A percentile compares a stretch with the other conserved stretches of the same genome.
phyloP scores from a whole-genome alignment of 2,113 vertebrate genomes.

The Cololabis saira region DNA sequence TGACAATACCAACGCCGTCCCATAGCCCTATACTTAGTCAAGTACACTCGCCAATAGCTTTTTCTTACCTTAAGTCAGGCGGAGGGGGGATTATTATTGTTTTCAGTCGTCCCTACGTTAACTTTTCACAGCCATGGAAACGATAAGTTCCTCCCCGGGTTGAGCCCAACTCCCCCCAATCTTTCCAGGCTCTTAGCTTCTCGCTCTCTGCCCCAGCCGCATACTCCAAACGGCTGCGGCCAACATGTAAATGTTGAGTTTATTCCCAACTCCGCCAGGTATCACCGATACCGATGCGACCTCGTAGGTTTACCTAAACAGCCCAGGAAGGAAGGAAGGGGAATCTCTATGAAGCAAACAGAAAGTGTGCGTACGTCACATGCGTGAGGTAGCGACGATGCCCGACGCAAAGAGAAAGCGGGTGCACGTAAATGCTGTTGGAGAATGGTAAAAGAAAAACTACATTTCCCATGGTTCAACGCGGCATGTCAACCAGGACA shows the following conservation, averaged over 20 bases:
- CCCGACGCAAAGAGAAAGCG: background rate
- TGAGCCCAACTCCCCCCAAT: constrained; percentile 35
- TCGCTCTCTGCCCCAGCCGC: constrained; percentile 9
- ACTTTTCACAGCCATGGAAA: constrained; percentile 77
- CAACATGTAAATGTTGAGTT: constrained; percentile 17
- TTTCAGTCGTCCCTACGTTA: constrained; percentile 57
- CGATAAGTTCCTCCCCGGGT: constrained; percentile 61
- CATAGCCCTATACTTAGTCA: background rate
- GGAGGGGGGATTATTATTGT: constrained; percentile 43
- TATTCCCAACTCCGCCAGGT: constrained; percentile 48
- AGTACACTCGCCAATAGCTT: background rate
- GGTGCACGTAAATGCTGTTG: constrained; percentile 46
- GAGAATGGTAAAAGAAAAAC: constrained; percentile 68
- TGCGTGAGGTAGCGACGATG: background rate
- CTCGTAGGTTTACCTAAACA: constrained; percentile 74
- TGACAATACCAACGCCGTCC: constrained; percentile 3
- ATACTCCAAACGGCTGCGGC: constrained; percentile 40
- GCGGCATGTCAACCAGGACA: constrained; percentile 59
- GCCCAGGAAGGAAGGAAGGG: constrained; percentile 72
- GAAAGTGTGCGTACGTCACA: constrained; percentile 37
- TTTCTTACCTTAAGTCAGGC: constrained; percentile 67
- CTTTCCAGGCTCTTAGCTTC: constrained; percentile 33
- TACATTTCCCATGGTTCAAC: constrained; percentile 63
- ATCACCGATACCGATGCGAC: constrained; percentile 48
- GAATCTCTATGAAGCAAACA: constrained; percentile 67